Conservation (phyloP, 2,113 vertebrate species). For the Varanus salvator region DNA sequence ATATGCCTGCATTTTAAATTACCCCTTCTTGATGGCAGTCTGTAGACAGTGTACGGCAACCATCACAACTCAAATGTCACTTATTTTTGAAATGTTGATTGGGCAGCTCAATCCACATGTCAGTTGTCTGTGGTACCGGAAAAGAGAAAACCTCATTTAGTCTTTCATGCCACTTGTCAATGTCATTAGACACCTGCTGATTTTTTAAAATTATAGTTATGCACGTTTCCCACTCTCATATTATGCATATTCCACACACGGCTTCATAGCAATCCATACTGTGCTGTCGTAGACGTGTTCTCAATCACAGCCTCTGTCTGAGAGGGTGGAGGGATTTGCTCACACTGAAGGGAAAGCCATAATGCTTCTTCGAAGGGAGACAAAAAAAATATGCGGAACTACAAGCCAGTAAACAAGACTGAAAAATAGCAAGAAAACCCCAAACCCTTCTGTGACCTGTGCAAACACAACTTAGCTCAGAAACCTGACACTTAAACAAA, state of each 20-base stretch:
- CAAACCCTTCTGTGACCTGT: background rate
- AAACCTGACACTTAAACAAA: background rate
- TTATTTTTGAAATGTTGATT: background rate
- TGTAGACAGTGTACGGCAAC: background rate
- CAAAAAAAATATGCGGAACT: background rate
- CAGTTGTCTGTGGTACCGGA: background rate
- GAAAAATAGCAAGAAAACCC: background rate
- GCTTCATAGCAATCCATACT: background rate
- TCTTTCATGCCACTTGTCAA: background rate
- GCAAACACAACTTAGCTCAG: background rate
- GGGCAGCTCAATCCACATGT: background rate
- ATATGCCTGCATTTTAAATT: background rate
- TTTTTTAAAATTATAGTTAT: background rate
- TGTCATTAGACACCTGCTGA: background rate
- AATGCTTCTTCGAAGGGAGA: background rate
- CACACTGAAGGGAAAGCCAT: background rate
- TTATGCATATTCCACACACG: background rate
- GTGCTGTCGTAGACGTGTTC: background rate
- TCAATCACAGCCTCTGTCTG: background rate
- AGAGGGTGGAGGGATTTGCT: background rate
- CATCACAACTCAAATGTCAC: background rate
- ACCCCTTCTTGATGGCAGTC: background rate
- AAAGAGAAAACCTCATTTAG: background rate
- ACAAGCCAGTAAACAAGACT: background rate
- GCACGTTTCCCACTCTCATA: background rate